A percentile compares a stretch with the other conserved stretches of the same genome.
These are phyloP conservation scores for Rhabdornis inornatus DNA, from an alignment of 2,113 vertebrate species.

Conservation along the genomic window DNA sequence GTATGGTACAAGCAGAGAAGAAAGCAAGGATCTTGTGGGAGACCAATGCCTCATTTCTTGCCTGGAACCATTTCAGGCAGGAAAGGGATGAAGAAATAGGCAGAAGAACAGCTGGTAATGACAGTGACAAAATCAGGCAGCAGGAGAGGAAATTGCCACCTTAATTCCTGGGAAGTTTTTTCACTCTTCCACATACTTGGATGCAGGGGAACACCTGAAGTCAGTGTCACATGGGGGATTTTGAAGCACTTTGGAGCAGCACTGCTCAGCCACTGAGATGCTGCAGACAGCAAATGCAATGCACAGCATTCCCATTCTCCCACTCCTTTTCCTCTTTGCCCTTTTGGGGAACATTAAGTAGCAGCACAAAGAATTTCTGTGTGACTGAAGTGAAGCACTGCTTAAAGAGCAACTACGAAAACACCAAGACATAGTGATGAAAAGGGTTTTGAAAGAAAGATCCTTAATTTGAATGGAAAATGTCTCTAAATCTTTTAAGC, in stretches of 20 bases:
- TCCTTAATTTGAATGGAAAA: constrained; percentile 58
- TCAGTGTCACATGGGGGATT: not conserved
- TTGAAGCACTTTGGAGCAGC: not conserved
- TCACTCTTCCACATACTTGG: fast-evolving
- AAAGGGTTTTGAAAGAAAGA: constrained; percentile 49
- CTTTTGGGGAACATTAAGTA: not conserved
- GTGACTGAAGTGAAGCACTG: not conserved
- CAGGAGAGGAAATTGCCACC: not conserved
- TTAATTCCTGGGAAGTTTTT: not conserved
- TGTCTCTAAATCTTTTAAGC: constrained; percentile 59
- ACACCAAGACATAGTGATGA: not conserved
- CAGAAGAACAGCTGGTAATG: not conserved
- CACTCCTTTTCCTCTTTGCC: not conserved
- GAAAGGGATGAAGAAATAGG: not conserved
- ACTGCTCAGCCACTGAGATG: not conserved
- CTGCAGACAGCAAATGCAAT: not conserved
- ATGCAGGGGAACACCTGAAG: not conserved
- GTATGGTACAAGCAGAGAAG: not conserved
- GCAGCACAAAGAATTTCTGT: not conserved
- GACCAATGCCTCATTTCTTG: not conserved
- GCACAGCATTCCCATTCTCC: not conserved
- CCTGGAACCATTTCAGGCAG: not conserved
- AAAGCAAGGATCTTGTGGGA: not conserved
- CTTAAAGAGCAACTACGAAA: not conserved
- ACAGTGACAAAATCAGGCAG: not conserved